Evolutionary conservation across 1,140 invertebrate genomes (phyloP), one percentile per base, ranked within the genome.

Genomic region (Vanessa tameamea): DNA sequence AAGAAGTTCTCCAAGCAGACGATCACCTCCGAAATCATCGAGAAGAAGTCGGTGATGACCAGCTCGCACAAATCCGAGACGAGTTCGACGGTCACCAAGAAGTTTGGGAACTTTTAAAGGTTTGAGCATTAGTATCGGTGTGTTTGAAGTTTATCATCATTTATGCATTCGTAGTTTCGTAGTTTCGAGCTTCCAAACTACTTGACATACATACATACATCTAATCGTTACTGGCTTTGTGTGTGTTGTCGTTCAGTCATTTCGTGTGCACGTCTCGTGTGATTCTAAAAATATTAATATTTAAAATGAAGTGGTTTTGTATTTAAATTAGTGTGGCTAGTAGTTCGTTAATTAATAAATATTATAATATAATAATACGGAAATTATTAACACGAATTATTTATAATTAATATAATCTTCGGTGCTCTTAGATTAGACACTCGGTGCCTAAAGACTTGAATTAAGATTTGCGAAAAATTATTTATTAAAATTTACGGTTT

Each of bases 1-100:
- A 90, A 87, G 65, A 93, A 90, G 75, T 90, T 93, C 76, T 85
- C 91, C 1, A 93, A 93, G 68, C 89, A 91, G 68, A 92, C 92
- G 0, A 92, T 93, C 16, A 92, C 88, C 0, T 93, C 92, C n/a
- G 92, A 93, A 68, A 93, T 88, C 0, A 87, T 93, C 57, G 93
- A 93, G 47, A 85, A 85, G 73, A 93, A 93, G 73, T 93, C 92
- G 0, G 90, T 93, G 4, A 93, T 93, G 90, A 93, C 93, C 16
- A 93, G 90, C 69, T 93, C 93, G 0, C 92, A 92, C 66, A 93
- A 93, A 55, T 93, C 92, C 4, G 92, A 93, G 73, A 88, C 84
- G 14, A 93, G 92, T 65, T 93, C 92, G 0, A 93, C 92, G 0
- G 87, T 92, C 9, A 93, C 90, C n/a, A 93, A 93, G 85, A 93